Evolutionary conservation across 2,113 vertebrate genomes (phyloP).

Genomic region (Clarias magur): DNA sequence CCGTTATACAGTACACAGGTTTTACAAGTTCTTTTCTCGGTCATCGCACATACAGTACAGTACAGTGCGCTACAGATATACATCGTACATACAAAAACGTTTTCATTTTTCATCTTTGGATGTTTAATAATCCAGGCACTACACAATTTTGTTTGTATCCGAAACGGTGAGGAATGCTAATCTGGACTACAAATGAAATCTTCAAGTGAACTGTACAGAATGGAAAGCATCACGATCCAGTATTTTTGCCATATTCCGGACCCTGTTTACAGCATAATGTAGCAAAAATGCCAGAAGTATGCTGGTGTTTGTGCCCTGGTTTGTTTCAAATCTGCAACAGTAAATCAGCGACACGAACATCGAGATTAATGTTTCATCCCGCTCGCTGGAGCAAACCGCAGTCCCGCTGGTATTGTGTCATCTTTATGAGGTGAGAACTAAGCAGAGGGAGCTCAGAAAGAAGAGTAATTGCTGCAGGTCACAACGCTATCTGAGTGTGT

Average conservation of each 20-base stretch:
- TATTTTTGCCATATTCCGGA: slow-evolving; percentile 8
- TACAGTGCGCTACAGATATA: neutral
- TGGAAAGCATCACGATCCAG: neutral
- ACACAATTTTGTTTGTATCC: neutral
- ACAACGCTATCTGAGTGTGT: neutral
- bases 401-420: neutral
- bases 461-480: neutral
- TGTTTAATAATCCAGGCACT: neutral
- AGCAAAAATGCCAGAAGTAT: slow-evolving; percentile 22
- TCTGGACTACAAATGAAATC: neutral
- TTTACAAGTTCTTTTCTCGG: neutral
- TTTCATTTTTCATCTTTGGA: neutral
- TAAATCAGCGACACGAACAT: slow-evolving; percentile 8
- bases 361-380: slow-evolving; percentile 19
- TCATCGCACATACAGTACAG: too few species aligned
- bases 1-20: neutral
- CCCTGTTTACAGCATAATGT: slow-evolving; percentile 3
- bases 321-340: slow-evolving; percentile 20
- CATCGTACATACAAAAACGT: too few species aligned
- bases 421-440: slow-evolving; percentile 34
- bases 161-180: neutral
- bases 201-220: neutral
- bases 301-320: slow-evolving; percentile 24
- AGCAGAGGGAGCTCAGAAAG: neutral
- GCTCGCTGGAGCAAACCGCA: slow-evolving; percentile 14